Evolutionary conservation across 2,888 invertebrate species (phyloP), one percentile per base, ranked within the genome.

Genomic region (Isoperla grammatica): DNA sequence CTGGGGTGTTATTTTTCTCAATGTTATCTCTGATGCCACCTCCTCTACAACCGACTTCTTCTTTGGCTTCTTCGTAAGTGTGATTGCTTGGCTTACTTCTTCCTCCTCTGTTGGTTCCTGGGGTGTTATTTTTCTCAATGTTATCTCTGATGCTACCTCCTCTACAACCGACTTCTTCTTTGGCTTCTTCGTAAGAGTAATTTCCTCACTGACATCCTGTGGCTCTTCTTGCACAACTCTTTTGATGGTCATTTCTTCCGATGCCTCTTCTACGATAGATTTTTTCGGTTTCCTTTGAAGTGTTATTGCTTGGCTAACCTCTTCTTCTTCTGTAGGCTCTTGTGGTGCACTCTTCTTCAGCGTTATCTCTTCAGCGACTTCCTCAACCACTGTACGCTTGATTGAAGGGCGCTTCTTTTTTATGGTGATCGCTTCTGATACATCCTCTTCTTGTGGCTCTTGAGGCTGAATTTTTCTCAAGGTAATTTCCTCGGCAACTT

Each of bases 151-250:
- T n/a, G n/a, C 63, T 20, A 66, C 65, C 23, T 64, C 65, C 42
- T 65, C 67, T 67, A 71, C 17, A 15, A 56, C 23, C 20, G 62
- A 13, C 13, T 42, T 63, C 39, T 53, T 57, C 23, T n/a, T 2
- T 66, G 85, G 85, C 15, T 88, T 75, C 72, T 86, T 88, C 70
- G 87, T 87, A 15, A 90, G 79, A 0, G 86, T 90, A 19, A 88
- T 78, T 71, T 84, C 83, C 71, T 84, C 81, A 46, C 81, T 79
- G 62, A 79, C 78, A 69, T 84, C 81, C 5, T 45, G 39, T 63
- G 45, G 48, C 37, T 73, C 71, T 56, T 60, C 64, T 62, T 67
- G 67, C n/a, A 61, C 56, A 42, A 59, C 54, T 53, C 78, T 77
- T 67, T 78, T 76, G 6, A 83, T 72, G 3, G 80, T 75, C 62